Evolutionary conservation across 2,113 vertebrate genomes (phyloP).

Genomic region (Ictalurus furcatus): DNA sequence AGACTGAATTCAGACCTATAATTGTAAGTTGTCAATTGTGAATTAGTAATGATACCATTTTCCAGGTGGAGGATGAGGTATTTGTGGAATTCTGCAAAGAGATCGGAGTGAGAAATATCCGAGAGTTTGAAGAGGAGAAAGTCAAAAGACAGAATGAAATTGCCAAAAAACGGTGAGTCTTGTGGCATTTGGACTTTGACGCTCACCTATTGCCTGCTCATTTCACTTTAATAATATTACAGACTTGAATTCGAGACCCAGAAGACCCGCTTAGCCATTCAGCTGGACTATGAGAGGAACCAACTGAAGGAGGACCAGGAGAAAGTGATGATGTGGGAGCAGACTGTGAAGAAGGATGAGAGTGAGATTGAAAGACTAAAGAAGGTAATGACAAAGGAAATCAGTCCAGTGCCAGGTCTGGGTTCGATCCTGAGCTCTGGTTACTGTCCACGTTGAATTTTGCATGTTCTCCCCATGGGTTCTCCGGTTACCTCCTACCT

Average conservation of each 20-base stretch:
- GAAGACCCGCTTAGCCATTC: constrained; percentile 91
- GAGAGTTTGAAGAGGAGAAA: constrained; percentile 95
- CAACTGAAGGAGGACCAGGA: constrained; percentile 93
- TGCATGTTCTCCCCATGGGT: not conserved
- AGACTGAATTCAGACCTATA: not conserved
- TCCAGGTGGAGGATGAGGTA: constrained; percentile 91
- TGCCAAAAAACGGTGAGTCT: constrained; percentile 86
- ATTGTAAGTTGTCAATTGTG: not conserved
- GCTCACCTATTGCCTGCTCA: not conserved
- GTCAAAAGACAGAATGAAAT: constrained; percentile 97
- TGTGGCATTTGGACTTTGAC: not conserved
- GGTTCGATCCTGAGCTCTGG: not conserved
- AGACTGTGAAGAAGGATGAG: constrained; percentile 93
- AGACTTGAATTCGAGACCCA: constrained; percentile 85
- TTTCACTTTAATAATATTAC: not conserved
- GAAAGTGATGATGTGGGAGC: constrained; percentile 94
- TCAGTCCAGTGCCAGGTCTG: not conserved
- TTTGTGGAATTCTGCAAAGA: constrained; percentile 93
- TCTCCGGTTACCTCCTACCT: not conserved
- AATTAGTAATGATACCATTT: not conserved
- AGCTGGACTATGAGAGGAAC: constrained; percentile 92
- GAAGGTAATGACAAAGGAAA: constrained; percentile 73
- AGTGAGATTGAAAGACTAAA: constrained; percentile 92
- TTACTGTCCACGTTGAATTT: not conserved
- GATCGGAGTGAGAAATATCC: constrained; percentile 92